A percentile compares a stretch with the other conserved stretches of the same genome.
phyloP scores from a whole-genome alignment of 2,797 vertebrate species.

The Cossypha caffra region DNA sequence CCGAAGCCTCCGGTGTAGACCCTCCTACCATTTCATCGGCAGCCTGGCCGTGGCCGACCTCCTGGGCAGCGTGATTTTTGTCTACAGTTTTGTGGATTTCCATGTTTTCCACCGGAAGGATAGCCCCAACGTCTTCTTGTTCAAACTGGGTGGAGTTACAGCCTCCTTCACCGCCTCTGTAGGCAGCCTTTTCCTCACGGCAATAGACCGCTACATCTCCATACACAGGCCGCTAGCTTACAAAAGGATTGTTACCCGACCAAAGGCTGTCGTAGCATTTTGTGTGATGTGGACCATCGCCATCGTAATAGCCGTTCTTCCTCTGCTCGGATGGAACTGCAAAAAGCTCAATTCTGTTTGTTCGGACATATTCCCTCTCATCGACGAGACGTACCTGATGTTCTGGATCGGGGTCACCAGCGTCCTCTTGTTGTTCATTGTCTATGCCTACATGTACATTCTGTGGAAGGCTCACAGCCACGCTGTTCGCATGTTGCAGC shows the following conservation, averaged over 20 bases:
- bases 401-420: constrained; percentile 99
- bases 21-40: constrained; percentile 98
- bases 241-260: constrained; percentile 96
- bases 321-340: constrained; percentile 99
- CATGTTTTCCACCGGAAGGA: constrained; percentile 98
- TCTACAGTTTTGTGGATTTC: constrained; percentile 99
- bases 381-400: constrained; percentile 96
- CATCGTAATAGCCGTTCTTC: constrained; percentile 94
- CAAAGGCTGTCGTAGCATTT: constrained; percentile 97
- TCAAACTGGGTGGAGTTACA: constrained; percentile 97
- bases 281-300: constrained; percentile 99
- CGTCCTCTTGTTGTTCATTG: constrained; percentile 93
- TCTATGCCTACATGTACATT: constrained; percentile 99
- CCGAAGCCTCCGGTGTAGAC: constrained; percentile 93
- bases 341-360: constrained; percentile 93
- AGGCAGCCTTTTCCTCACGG: constrained; percentile 98
- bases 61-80: constrained; percentile 96
- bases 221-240: constrained; percentile 97
- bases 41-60: constrained; percentile 97
- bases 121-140: constrained; percentile 94
- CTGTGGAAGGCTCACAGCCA: constrained; percentile 99
- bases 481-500: constrained; percentile 94
- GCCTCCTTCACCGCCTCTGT: constrained; percentile 98
- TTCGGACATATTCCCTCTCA: constrained; percentile 98
- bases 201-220: constrained; percentile 98